Evolutionary conservation across 2,888 invertebrate species (phyloP).

Genomic region (Salticus scenicus): DNA sequence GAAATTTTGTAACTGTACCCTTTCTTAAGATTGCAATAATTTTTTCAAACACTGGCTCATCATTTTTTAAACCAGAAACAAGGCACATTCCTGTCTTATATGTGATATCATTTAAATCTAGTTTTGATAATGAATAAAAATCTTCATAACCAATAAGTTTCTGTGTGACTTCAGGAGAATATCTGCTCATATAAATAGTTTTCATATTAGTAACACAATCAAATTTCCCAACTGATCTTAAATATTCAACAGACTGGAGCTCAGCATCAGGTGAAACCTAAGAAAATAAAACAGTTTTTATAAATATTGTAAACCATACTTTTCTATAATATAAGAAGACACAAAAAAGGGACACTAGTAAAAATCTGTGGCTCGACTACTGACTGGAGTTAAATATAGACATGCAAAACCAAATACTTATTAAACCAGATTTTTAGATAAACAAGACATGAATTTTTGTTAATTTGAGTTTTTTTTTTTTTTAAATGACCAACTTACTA

Average conservation of each 20-base stretch:
- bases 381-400: too few species aligned
- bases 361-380: too few species aligned
- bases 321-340: too few species aligned
- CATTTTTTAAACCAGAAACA: not conserved
- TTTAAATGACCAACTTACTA: too few species aligned
- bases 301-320: too few species aligned
- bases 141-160: not conserved
- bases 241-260: not conserved
- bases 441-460: too few species aligned
- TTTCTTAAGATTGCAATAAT: not conserved
- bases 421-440: too few species aligned
- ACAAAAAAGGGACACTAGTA: too few species aligned
- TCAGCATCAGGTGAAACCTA: too few species aligned
- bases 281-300: too few species aligned
- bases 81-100: slow-evolving; percentile 8
- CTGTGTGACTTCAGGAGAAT: not conserved
- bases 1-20: not conserved
- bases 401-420: too few species aligned
- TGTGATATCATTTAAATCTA: not conserved
- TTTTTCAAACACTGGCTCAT: slow-evolving; percentile 16
- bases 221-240: not conserved
- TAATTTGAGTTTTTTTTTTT: too few species aligned
- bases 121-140: not conserved
- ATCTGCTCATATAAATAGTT: not conserved
- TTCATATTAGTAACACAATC: not conserved